Base-by-base conservation (phyloP, 2,888 invertebrate genomes). In the Tubulanus polymorphus region DNA sequence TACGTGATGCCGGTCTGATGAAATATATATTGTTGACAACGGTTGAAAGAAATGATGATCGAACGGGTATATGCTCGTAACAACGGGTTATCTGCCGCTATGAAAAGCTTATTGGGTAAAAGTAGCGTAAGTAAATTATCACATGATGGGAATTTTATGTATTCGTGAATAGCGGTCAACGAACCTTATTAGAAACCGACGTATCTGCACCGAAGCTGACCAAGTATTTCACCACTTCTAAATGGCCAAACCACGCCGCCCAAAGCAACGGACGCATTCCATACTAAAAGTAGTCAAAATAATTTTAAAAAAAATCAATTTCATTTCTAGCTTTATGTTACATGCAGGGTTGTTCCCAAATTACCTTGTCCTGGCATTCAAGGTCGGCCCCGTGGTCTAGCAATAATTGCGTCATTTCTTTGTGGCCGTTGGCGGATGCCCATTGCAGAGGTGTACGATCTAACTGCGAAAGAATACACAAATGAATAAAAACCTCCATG, bases 391-490 rank as follows among this genome's bases (percentile, higher is more conserved):
- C 74, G n/a, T 68, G 68, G n/a, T 74, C 69, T 27, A 79, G 61
- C 20, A 80, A 66, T 18, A 71, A 60, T 55, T 72, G 71, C 47
- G 76, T 66, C 27, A 75, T 70, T 52, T 74, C 72, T 23, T 71
- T 53, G 57, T 79, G 72, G 15, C 78, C 78, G 57, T 76, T 75
- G 49, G 77, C 77, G 47, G 77, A 74, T n/a, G 79, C 79, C 78
- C 78, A 78, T 60, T 79, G 79, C 3, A 78, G 64, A 2, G 79
- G 76, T 18, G 79, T 76, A 51, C 79, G 66, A 60, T 79, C 79
- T 55, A 79, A 59, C 76, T 76, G 65, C 1, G 52, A 62, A 18
- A 2, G 23, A n/a, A 32, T n/a, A 10, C 20, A 52, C 23, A 23
- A 23, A 28, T n/a, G n/a, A n/a, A n/a, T n/a, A n/a, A n/a, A n/a